Base-by-base conservation (phyloP, 2,113 vertebrate species). In the Mixornis gularis region DNA sequence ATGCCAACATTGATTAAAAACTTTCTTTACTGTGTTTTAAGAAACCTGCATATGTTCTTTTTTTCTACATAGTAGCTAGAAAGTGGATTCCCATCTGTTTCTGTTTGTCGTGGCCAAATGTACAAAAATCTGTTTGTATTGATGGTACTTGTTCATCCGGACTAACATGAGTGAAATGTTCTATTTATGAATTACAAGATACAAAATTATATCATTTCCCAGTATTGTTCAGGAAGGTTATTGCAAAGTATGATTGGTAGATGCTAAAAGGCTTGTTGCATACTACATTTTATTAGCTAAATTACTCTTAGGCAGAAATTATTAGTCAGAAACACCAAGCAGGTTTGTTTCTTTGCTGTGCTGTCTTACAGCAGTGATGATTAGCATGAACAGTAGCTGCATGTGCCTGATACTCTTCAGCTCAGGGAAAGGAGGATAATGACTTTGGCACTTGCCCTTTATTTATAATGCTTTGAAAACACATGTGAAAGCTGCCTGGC, bases 71-170 rank as follows among this genome's bases (percentile, higher is more conserved):
- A n/a, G 73, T 71, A 90, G 69, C 65, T 92, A 71, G 41, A 65
- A 71, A 85, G 34, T 0, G 0, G 34, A 89, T 92, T 89, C 66
- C 92, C 91, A 85, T 94, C 78, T 96, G 89, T 76, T 93, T 89
- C 53, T 89, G 56, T 90, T 92, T 94, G 78, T 90, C 69, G 58
- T 89, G 51, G 51, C 73, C 80, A 94, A 84, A 90, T 89, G 90
- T 87, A 92, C n/a, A 84, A 70, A 95, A 92, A 87, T 89, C 66
- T 96, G 85, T 91, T 87, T 76, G 63, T 66, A 82, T 41, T 82
- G 73, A 82, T 95, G 48, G 60, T 85, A 59, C 43, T 92, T 76
- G 41, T 58, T 96, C 63, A 85, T 89, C 66, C 1, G 0, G 43
- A 87, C 59, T 94, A 62, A 87, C 83, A 53, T n/a, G 27, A 95